phyloP scores from a whole-genome alignment of 92 coral and sea anemone genomes.

The Scolanthus callimorphus region DNA sequence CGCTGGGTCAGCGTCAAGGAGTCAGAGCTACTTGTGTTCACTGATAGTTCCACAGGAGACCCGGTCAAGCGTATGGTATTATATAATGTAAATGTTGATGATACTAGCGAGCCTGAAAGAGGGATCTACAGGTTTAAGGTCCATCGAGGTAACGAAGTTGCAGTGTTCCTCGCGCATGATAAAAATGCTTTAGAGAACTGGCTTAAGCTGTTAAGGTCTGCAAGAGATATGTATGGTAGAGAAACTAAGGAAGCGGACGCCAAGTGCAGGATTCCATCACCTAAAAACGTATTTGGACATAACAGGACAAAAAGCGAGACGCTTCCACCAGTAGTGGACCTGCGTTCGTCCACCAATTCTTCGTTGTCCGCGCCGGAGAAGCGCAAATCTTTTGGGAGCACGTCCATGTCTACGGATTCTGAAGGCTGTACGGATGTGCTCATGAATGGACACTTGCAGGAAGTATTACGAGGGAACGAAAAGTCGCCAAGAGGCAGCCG shows the following conservation, averaged over 20 bases:
- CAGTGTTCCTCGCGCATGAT: constrained; percentile 44
- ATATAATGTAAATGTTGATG: constrained; percentile 35
- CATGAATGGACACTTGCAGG: constrained; percentile 74
- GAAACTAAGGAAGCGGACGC: constrained; percentile 11
- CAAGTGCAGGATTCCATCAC: constrained; percentile 62
- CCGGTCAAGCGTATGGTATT: constrained; percentile 64
- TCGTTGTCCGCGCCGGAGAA: constrained; percentile 29
- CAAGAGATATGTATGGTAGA: constrained; percentile 21
- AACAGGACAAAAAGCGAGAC: constrained; percentile 66
- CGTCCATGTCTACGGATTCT: constrained; percentile 33
- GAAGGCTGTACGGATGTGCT: constrained; percentile 58
- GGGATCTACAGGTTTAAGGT: constrained; percentile 61
- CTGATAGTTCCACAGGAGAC: constrained; percentile 57
- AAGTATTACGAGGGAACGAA: constrained; percentile 37
- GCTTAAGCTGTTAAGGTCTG: constrained; percentile 60
- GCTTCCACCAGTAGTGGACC: constrained; percentile 28
- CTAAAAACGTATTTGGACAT: constrained; percentile 49
- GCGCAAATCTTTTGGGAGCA: constrained; percentile 18
- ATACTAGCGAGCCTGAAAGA: constrained; percentile 53
- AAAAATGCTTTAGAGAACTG: constrained; percentile 66
- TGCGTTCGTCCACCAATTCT: constrained; percentile 13
- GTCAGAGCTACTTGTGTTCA: constrained; percentile 55
- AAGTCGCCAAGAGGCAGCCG: constrained; percentile 11
- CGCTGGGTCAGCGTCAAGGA: constrained; percentile 79
- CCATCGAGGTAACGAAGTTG: constrained; percentile 33